Percentiles rank a stretch among this genome's conserved stretches.
Evolutionary conservation across 2,113 vertebrate genomes (phyloP).

Genomic region (Calyptommatus sinebrachiatus): DNA sequence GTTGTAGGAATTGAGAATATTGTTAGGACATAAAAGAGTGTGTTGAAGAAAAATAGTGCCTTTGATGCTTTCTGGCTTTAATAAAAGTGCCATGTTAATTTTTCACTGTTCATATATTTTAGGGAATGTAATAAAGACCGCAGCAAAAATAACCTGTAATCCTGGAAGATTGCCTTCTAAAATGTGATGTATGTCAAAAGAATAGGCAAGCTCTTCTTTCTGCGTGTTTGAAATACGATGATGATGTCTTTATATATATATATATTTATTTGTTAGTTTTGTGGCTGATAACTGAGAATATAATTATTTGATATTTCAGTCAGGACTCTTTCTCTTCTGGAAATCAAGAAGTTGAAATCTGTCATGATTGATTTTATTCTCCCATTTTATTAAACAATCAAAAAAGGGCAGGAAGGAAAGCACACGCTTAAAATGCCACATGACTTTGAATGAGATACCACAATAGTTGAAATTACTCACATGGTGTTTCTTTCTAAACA

Average conservation of each 20-base stretch:
- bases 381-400: slow-evolving; percentile 10
- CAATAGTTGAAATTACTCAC: neutral
- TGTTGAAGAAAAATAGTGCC: neutral
- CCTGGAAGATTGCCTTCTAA: neutral
- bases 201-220: neutral
- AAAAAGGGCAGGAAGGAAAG: slow-evolving; percentile 14
- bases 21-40: neutral
- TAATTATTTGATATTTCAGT: slow-evolving; percentile 26
- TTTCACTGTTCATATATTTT: neutral
- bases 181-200: neutral
- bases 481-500: neutral
- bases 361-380: slow-evolving; percentile 39
- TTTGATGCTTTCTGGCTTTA: neutral
- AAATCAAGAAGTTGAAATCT: slow-evolving; percentile 24
- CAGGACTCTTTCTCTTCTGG: slow-evolving; percentile 38
- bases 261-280: slow-evolving; percentile 38
- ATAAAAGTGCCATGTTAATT: neutral
- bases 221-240: slow-evolving; percentile 14
- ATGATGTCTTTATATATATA: slow-evolving; percentile 24
- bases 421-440: neutral
- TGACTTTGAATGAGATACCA: slow-evolving; percentile 8
- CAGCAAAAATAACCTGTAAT: neutral
- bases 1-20: too few relatives aligned
- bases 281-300: slow-evolving; percentile 31
- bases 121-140: neutral